Base-by-base conservation (phyloP, 2,888 invertebrate species). In the Deilephila porcellus region DNA sequence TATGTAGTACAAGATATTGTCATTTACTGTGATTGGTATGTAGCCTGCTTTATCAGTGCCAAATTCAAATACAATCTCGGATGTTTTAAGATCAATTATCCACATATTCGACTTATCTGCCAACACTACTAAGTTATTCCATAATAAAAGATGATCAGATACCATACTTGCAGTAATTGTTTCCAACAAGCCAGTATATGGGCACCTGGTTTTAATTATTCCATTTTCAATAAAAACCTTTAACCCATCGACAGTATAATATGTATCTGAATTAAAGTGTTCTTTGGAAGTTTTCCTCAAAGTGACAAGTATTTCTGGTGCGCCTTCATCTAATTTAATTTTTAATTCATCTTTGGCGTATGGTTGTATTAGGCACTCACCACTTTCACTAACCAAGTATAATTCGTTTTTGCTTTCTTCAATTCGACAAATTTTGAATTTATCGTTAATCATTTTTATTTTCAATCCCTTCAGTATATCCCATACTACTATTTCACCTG, bases 1-100 rank as follows among this genome's bases (percentile, higher is more conserved):
- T 52, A 93, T 73, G 77, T 89, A 94, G 76, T 92, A 94, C 67
- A 94, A 89, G 45, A 78, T 77, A 80, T 89, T 85, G 74, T 90
- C 85, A 70, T 86, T 73, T 20, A 84, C 80, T 62, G 80, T 78
- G 19, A 94, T 76, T 56, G 92, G 92, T 76, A 86, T 85, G 77
- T 87, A 91, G 74, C 84, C 82, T 59, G 71, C 79, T 20, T 79
- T 82, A 63, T 73, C 77, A 71, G 85, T 81, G 73, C 87, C 84
- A 85, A 91, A 91, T 74, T 86, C 83, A 83, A 80, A 85, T 20
- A 85, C 53, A 70, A 88, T 80, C 67, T 84, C 82, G 59, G 85
- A 86, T 75, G 84, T 83, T 76, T 81, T 84, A 17, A 90, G 72
- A 79, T 91, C 86, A 4, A 91, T 76, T 70, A 92, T 78, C 89